Percentiles rank a stretch among this genome's conserved stretches.
These are phyloP conservation scores for Oncorhynchus masou DNA, from an alignment of 2,113 vertebrate genomes.

Conservation along the genomic window DNA sequence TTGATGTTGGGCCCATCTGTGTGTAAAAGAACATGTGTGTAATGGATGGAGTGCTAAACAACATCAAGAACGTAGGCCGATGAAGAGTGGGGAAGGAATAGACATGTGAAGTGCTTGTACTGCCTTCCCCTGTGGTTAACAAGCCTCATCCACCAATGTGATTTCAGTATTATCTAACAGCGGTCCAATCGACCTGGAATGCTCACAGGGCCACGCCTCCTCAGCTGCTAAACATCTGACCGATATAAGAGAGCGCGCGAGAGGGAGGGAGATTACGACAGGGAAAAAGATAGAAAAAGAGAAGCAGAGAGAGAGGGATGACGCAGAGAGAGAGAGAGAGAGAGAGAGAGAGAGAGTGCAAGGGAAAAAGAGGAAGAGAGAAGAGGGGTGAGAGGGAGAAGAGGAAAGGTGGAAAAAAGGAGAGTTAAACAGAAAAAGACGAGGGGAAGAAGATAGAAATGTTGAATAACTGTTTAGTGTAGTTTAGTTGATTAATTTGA, in stretches of 20 bases:
- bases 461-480: background rate
- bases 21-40: background rate
- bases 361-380: background rate
- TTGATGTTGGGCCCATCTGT: background rate
- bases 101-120: background rate
- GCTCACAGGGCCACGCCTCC: background rate
- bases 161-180: background rate
- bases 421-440: background rate
- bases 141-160: background rate
- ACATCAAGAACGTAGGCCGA: background rate
- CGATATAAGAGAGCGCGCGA: background rate
- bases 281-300: background rate
- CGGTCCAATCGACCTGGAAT: background rate
- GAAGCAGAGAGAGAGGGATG: background rate
- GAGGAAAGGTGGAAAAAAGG: background rate
- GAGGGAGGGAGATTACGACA: background rate
- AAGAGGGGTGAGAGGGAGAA: background rate
- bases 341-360: background rate
- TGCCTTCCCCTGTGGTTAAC: background rate
- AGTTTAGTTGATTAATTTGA: no score
- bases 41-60: background rate
- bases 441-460: background rate
- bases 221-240: background rate
- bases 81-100: background rate
- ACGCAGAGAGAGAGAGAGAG: background rate